These are phyloP conservation scores for Hylomyscus alleni DNA, from an alignment of 2,797 vertebrate species.

Conservation along the genomic window DNA sequence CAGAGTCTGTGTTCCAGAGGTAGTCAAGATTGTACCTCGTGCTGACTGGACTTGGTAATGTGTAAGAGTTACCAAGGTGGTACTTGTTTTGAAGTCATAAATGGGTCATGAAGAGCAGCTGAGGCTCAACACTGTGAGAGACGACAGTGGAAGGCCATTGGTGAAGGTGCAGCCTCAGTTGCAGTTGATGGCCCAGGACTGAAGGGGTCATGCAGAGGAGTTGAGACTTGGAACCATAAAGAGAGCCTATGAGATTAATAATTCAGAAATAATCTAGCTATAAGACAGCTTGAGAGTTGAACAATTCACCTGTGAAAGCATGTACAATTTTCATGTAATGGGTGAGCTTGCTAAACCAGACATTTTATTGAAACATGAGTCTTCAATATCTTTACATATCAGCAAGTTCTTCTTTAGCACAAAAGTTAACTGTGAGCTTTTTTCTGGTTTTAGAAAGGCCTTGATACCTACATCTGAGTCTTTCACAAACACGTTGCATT, in stretches of 20 bases:
- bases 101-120: no score
- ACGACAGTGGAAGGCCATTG: no score
- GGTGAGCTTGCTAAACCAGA: not conserved
- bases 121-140: no score
- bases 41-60: no score
- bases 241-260: not conserved
- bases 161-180: no score
- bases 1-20: no score
- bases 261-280: not conserved
- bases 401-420: not conserved
- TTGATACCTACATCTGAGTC: not conserved
- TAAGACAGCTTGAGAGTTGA: not conserved
- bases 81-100: no score
- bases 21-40: no score
- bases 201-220: no score
- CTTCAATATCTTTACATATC: not conserved
- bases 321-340: not conserved
- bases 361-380: not conserved
- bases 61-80: no score
- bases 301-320: not conserved
- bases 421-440: not conserved
- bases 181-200: no score
- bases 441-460: slow-evolving; percentile 8
- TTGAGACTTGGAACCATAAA: no score
- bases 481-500: not conserved